These are phyloP conservation scores for Dicaeum eximium DNA, from an alignment of 2,113 vertebrate species.

Conservation along the genomic window DNA sequence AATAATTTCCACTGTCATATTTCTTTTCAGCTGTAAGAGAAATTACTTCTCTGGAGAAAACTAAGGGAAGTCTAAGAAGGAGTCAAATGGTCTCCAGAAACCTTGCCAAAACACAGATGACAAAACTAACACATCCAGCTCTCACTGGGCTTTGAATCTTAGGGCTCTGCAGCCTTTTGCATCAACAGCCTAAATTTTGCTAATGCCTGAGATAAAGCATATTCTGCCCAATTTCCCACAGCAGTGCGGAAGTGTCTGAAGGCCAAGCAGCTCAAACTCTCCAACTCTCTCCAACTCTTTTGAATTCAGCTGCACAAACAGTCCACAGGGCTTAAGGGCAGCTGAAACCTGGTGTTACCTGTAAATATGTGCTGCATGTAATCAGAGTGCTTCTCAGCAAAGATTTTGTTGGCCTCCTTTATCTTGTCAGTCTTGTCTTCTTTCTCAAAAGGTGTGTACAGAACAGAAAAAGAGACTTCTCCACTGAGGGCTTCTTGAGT, in stretches of 20 bases:
- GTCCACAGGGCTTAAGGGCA: neutral
- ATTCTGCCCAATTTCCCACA: neutral
- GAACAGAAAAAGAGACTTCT: slow-evolving; percentile 68
- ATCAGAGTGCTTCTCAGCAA: slow-evolving; percentile 67
- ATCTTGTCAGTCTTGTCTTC: slow-evolving; percentile 53
- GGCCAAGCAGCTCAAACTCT: neutral
- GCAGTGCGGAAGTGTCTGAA: neutral
- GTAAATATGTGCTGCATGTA: slow-evolving; percentile 72
- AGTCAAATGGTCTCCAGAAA: neutral
- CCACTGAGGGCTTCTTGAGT: slow-evolving; percentile 72
- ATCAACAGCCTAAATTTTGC: neutral
- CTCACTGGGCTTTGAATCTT: neutral
- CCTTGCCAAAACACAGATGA: neutral
- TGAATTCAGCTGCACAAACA: neutral
- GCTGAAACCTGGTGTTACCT: slow-evolving; percentile 51
- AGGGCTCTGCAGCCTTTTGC: neutral
- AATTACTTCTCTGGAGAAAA: neutral
- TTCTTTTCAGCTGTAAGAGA: neutral
- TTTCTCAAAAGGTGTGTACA: slow-evolving; percentile 74
- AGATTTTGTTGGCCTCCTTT: slow-evolving; percentile 64
- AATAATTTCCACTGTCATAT: neutral
- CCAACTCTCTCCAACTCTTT: neutral
- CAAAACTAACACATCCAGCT: neutral
- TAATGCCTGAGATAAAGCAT: neutral
- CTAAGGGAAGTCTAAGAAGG: neutral